Evolutionary conservation across 2,888 invertebrate genomes (phyloP), one percentile per base, ranked within the genome.

Genomic region (Carpatolechia fugitivella): DNA sequence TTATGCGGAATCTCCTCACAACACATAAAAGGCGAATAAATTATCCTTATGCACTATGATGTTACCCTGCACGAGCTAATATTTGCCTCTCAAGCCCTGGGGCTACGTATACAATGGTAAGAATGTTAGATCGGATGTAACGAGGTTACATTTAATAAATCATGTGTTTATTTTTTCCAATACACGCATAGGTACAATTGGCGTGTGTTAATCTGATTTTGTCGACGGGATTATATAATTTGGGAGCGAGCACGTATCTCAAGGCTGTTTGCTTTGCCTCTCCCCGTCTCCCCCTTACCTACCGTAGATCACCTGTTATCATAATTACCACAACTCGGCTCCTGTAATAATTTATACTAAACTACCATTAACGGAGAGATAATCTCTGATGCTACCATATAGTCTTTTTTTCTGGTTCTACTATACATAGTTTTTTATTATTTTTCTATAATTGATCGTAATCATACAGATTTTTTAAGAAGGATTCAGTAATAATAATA

Each of bases 151-250:
- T 29, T 24, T 41, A 33, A 54, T 51, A 55, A 50, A 44, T 44
- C 44, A 55, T 35, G 35, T 18, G 18, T 55, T 55, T 55, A 44
- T 55, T 55, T 54, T 50, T 55, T 36, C 44, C 41, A 41, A 41
- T 44, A 52, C 31, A 11, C 31, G 36, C 20, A 11, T 48, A 49
- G 54, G 54, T 54, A 50, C 44, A 16, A 20, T 35, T 30, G 56
- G 56, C 51, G 53, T 56, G 40, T 60, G 57, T 60, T 68, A 69
- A 75, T 73, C 65, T 60, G 59, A 64, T 73, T 66, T 68, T 29
- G 64, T 61, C 56, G 56, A 56, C 58, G 20, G 55, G 59, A 68
- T 64, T 65, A 69, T 70, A 72, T 70, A 72, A 66, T 65, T 64
- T 54, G 53, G 44, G n/a, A 55, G 55, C 52, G 56, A 38, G 58